Base-by-base conservation (phyloP, 92 coral and sea anemone genomes). In the Porites evermanni region DNA sequence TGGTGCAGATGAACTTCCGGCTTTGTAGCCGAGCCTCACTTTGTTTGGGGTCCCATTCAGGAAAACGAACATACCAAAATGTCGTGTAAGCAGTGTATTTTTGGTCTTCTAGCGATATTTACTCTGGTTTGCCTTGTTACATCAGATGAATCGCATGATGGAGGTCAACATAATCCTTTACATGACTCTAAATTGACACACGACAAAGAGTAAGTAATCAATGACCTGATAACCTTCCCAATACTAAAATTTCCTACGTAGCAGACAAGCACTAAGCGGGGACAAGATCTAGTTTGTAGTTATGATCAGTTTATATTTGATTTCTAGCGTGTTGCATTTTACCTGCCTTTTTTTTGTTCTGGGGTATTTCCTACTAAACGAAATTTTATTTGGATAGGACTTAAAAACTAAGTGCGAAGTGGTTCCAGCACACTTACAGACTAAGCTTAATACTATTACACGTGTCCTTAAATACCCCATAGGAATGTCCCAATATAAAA, bases 151-250 rank as follows among this genome's bases (percentile, higher is more conserved):
- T 79, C 90, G 67, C 88, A 84, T 76, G 88, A 84, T 23, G 83
- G 75, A 5, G 89, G 85, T n/a, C 85, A 89, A 73, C 92, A 91
- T 70, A 96, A 89, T 72, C 94, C 93, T 24, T 78, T 97, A 7
- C 98, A 92, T 77, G 98, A 97, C 84, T 73, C 98, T 23, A 97
- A 97, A 84, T 79, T 88, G 18, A 92, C 95, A 56, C 99, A 95
- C 53, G 99, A 97, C 85, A 95, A 91, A 93, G 99, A 97, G 99
- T 97, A 91, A 93, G 98, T 74, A 32, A 3, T 7, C 64, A n/a
- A n/a, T 9, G 20, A 50, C 32, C n/a, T 9, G 47, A 54, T 72
- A 5, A 17, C 76, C 29, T 56, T 56, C 72, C 47, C 47, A 38
- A 38, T 67, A 67, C 21, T 67, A 67, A 67, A 11, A 19, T 67